Evolutionary conservation across 2,888 invertebrate genomes (phyloP), one percentile per base, ranked within the genome.

Genomic region (Epinotia bilunana): DNA sequence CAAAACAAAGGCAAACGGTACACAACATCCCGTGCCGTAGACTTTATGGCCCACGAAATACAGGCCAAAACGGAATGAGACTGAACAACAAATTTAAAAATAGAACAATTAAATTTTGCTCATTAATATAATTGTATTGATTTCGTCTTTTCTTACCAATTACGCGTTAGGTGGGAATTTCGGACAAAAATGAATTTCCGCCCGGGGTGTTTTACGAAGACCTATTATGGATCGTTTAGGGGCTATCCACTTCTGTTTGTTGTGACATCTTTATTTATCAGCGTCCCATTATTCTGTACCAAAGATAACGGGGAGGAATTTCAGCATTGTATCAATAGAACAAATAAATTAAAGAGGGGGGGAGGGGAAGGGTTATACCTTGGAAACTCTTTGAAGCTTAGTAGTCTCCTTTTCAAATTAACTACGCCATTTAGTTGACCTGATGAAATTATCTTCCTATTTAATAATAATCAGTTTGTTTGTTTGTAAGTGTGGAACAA

Each of bases 61-160:
- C 23, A 43, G 71, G 11, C 23, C 28, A 67, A 43, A 55, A 39
- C 20, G 13, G 20, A 57, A 55, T 23, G 57, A 33, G 20, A 13
- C n/a, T 33, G 3, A 63, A 70, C 43, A 63, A 70, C 43, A 55
- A 68, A 58, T 64, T 70, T 61, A 58, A 58, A 16, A 20, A 63
- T 69, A 23, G 49, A 63, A 63, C 46, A 64, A 60, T 33, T 57
- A 60, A n/a, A 39, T 49, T 49, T 63, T 3, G 63, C 55, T 18
- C 53, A 64, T 74, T 70, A 55, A 60, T 53, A 64, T 70, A 64
- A 65, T 70, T 74, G 58, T 61, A 74, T 71, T 39, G 74, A 74
- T 71, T 74, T 71, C 49, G 53, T 65, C 49, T 65, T 74, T 74
- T 58, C 49, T 64, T 74, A 74, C 49, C 69, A 49, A 69, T 58